phyloP scores from a whole-genome alignment of 2,888 invertebrate genomes.

The Ametastegia equiseti region DNA sequence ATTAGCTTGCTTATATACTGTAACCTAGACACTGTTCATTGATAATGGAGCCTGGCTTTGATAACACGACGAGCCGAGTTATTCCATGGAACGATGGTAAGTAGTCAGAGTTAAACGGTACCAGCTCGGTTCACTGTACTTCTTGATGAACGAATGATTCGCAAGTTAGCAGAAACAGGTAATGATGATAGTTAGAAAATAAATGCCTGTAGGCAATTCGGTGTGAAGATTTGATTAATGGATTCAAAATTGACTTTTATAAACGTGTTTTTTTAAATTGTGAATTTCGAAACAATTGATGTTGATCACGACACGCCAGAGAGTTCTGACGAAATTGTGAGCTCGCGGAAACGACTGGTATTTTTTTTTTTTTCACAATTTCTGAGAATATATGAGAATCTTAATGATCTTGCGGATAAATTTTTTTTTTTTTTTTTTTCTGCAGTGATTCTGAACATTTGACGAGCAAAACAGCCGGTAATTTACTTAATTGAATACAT shows the following conservation, averaged over 20 bases:
- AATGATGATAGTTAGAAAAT: background rate
- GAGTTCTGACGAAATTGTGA: background rate
- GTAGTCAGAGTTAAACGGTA: background rate
- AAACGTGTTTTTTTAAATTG: no score
- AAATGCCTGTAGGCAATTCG: background rate
- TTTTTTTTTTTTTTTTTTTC: background rate
- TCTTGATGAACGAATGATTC: no score
- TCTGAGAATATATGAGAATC: background rate
- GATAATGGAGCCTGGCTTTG: background rate
- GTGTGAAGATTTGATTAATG: background rate
- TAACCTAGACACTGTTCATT: background rate
- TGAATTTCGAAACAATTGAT: no score
- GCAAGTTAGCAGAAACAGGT: no score
- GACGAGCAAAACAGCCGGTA: background rate
- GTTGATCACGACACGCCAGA: no score
- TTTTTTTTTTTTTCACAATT: background rate
- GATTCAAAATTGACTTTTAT: no score
- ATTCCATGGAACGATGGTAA: conserved; percentile 38
- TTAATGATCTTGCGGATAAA: background rate
- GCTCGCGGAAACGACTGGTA: background rate
- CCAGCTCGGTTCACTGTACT: background rate
- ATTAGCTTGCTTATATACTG: background rate
- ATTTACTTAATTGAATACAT: conserved; percentile 40
- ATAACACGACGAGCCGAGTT: background rate
- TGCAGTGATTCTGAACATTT: background rate